Percentiles rank a stretch among this genome's conserved stretches.
phyloP scores from a whole-genome alignment of 2,888 invertebrate species.

The Pseudanteris insignis region DNA sequence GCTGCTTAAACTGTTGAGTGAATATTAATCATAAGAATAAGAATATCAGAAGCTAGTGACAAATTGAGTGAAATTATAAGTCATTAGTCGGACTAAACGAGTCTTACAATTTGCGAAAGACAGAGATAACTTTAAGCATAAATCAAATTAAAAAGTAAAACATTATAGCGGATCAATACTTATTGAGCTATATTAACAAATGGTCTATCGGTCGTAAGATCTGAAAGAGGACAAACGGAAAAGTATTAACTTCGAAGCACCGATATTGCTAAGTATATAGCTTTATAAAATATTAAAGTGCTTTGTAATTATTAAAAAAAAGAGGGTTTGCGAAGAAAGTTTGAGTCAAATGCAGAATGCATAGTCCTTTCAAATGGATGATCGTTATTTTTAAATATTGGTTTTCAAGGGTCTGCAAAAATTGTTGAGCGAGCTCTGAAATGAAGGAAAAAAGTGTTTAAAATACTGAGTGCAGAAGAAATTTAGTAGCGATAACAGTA shows the following conservation, averaged over 20 bases:
- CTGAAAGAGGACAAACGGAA: too few species aligned
- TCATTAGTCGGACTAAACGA: too few species aligned
- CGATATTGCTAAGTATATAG: slow-evolving; percentile 3
- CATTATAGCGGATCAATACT: too few species aligned
- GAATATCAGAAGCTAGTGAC: too few species aligned
- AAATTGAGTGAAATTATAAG: too few species aligned
- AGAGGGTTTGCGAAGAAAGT: slow-evolving; percentile 11
- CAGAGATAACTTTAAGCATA: not conserved
- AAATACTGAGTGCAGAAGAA: slow-evolving; percentile 11
- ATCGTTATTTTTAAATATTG: slow-evolving; percentile 20
- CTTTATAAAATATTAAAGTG: slow-evolving; percentile 19
- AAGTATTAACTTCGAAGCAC: not conserved
- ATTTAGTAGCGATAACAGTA: slow-evolving; percentile 7
- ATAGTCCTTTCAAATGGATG: slow-evolving; percentile 3
- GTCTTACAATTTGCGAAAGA: not conserved
- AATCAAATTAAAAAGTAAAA: not conserved
- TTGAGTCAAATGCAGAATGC: slow-evolving; percentile 12
- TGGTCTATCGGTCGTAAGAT: too few species aligned
- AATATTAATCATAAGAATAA: too few species aligned
- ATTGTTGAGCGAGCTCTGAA: not conserved
- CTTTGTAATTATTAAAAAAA: slow-evolving; percentile 25
- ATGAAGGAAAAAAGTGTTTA: not conserved
- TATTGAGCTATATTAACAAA: too few species aligned
- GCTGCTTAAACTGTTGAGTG: too few species aligned
- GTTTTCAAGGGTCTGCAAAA: slow-evolving; percentile 17